Base-by-base conservation (phyloP, 2,797 vertebrate genomes). In the Enteromius treurensis region DNA sequence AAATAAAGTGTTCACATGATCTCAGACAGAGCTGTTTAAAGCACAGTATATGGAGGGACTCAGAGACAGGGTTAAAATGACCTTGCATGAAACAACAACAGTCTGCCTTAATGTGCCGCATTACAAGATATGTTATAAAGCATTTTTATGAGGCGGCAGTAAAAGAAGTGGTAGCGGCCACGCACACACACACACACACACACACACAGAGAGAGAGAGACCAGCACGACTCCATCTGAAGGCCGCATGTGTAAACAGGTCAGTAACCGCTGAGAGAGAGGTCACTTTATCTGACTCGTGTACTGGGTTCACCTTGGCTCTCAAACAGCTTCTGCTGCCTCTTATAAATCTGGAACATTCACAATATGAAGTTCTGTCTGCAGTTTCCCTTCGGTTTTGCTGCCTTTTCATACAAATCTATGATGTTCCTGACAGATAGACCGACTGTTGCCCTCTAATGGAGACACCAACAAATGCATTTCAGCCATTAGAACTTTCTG, bases 101-200 rank as follows among this genome's bases (percentile, higher is more conserved):
- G 91, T 91, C 92, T 84, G 89, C 90, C 92, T 92, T 95, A 95
- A 95, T 94, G 94, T 91, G 92, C 90, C 90, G 92, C 92, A 94
- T 94, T 95, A 95, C 94, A 95, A 92, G 93, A 92, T 93, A 89
- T 89, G 94, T 92, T 92, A 94, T 95, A 94, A 95, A 95, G 93
- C 93, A 94, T 90, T 94, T 95, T 95, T 94, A 94, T 94, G 92
- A 85, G 89, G 87, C 85, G 89, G 91, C 86, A 89, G 91, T 95
- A 94, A 95, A 95, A 37, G 91, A 81, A 81, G 86, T 55, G 80
- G 90, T 86, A 90, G 89, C 90, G 87, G 87, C 83, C 77, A 77
- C 87, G 88, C 84, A 75, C 88, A 86, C 40, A 26, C 58, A 23
- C 37, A 89, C 90, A 89, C n/a, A n/a, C n/a, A n/a, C 87, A 89